Conservation (phyloP, 2,113 vertebrate genomes). For the Hoplias malabaricus region DNA sequence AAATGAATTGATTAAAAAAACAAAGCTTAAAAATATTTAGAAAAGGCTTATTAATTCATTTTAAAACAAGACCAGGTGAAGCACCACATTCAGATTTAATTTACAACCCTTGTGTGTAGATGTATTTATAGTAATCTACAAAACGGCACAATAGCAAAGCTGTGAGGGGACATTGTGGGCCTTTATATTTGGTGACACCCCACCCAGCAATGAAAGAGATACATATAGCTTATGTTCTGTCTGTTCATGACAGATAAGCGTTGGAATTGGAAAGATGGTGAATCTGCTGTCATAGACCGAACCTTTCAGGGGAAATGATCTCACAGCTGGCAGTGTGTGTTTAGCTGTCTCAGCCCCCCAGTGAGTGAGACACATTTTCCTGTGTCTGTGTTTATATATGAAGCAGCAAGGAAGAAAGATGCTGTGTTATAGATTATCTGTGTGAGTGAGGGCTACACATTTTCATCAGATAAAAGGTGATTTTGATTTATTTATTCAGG, state of each 20-base stretch:
- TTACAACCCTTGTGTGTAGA: no score
- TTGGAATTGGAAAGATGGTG: background rate
- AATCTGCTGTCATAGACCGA: background rate
- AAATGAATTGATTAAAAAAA: no score
- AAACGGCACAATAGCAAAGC: background rate
- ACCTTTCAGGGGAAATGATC: background rate
- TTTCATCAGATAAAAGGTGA: background rate
- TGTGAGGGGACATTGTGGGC: background rate
- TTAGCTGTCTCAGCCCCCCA: background rate
- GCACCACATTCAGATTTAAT: no score
- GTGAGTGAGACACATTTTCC: slow-evolving; percentile 1
- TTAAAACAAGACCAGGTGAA: no score
- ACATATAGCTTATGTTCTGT: background rate
- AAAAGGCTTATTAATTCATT: no score
- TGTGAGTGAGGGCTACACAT: background rate
- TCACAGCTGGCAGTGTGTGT: slow-evolving; percentile 4
- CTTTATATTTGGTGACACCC: background rate
- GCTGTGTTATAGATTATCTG: slow-evolving; percentile 26
- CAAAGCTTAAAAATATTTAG: no score
- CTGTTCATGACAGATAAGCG: slow-evolving; percentile 20
- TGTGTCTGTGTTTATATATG: slow-evolving; percentile 11
- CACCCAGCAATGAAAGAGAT: background rate
- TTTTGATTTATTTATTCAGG: background rate
- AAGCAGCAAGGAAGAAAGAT: slow-evolving; percentile 17
- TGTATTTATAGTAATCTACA: background rate